phyloP scores from a whole-genome alignment of 2,888 invertebrate genomes.

The Dryococelus australis region DNA sequence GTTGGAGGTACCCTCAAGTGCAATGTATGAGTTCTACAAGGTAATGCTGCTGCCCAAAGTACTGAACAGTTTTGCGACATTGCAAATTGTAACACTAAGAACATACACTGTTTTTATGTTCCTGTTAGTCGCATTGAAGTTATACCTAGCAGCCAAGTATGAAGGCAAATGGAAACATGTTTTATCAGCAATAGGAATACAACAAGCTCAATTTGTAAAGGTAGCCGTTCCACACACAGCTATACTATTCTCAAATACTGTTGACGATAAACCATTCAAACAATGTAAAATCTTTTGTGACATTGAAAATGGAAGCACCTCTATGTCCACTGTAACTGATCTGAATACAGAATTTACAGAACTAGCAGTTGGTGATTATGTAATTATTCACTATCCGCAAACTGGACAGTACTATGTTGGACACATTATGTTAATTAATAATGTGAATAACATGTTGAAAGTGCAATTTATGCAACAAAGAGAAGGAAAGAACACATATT shows the following conservation, averaged over 20 bases:
- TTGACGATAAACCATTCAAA: background rate
- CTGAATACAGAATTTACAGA: background rate
- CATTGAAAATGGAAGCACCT: background rate
- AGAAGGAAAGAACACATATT: background rate
- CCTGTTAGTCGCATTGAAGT: background rate
- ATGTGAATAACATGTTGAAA: background rate
- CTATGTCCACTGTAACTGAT: background rate
- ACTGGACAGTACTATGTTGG: background rate
- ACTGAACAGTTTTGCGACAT: background rate
- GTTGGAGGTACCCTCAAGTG: background rate
- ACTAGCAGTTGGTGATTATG: background rate
- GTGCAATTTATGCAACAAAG: background rate
- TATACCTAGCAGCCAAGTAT: background rate
- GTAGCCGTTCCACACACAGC: background rate
- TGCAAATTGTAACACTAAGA: background rate
- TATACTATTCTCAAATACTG: background rate
- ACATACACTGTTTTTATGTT: background rate
- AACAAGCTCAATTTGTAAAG: background rate
- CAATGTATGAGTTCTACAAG: background rate
- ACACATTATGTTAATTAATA: background rate
- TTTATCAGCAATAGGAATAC: background rate
- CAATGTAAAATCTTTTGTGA: background rate
- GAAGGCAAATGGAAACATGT: background rate
- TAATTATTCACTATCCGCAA: background rate
- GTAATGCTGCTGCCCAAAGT: background rate